A percentile compares a stretch with the other conserved stretches of the same genome.
phyloP scores from a whole-genome alignment of 2,888 invertebrate genomes.

The Cybosia mesomella region DNA sequence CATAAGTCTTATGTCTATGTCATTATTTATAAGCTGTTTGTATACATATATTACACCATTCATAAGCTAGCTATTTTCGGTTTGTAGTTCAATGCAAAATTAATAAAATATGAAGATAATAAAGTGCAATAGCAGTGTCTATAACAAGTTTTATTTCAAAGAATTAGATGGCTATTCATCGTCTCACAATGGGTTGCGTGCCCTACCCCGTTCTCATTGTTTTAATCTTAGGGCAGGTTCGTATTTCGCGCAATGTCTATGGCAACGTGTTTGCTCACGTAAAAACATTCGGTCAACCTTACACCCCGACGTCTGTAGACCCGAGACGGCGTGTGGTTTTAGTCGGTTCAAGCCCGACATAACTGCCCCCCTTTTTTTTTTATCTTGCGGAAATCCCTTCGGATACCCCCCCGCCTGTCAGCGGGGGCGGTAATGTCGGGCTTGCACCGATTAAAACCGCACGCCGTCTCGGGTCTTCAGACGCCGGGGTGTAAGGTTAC shows the following conservation, averaged over 20 bases:
- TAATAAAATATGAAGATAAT: constrained; percentile 41
- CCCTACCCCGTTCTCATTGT: constrained; percentile 71
- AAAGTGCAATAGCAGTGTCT: constrained; percentile 46
- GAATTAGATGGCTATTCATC: constrained; percentile 60
- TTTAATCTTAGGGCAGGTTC: constrained; percentile 69
- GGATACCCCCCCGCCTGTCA: no score
- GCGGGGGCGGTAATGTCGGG: no score
- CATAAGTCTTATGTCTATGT: no score
- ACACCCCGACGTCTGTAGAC: no score
- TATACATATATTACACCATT: not conserved
- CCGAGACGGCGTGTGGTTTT: no score
- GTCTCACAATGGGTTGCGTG: constrained; percentile 62
- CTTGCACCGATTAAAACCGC: no score
- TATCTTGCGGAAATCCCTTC: no score
- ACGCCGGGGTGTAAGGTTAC: no score
- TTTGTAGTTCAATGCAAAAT: constrained; percentile 21
- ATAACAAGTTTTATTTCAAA: constrained; percentile 46
- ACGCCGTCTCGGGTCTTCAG: no score
- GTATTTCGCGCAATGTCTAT: constrained; percentile 1
- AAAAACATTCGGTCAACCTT: not conserved
- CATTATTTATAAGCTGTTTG: not conserved
- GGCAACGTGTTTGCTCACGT: not conserved
- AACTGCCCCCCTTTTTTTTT: no score
- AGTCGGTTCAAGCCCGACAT: no score
- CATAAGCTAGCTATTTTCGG: not conserved